Evolutionary conservation across 2,113 vertebrate species (phyloP).

Genomic region (Microtus richardsoni): DNA sequence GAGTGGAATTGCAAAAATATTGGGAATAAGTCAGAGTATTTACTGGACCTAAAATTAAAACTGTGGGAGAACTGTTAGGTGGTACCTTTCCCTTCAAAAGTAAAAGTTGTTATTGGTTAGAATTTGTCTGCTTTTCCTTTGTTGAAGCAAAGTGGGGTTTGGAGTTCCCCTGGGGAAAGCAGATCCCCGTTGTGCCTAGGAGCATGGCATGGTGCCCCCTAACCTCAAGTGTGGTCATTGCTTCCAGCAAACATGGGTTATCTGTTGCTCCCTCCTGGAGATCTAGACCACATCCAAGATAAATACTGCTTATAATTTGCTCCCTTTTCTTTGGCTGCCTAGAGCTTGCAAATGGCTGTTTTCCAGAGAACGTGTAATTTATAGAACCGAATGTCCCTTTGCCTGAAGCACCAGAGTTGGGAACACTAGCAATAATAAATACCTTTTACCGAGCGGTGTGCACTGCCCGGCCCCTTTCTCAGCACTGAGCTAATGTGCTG

Average conservation of each 20-base stretch:
- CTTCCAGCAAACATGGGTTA: conserved; percentile 54
- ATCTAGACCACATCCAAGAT: conserved; percentile 72
- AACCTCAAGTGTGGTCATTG: conserved; percentile 66
- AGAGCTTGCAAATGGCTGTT: conserved; percentile 63
- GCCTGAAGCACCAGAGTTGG: conserved; percentile 43
- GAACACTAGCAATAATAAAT: conserved; percentile 49
- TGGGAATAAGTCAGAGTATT: neutral
- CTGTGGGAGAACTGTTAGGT: conserved; percentile 36
- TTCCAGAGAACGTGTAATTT: conserved; percentile 75
- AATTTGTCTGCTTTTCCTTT: conserved; percentile 6
- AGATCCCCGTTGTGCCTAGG: neutral
- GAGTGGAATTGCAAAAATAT: neutral
- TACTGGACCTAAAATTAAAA: conserved; percentile 11
- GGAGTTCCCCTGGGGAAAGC: neutral
- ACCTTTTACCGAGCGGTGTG: conserved; percentile 43
- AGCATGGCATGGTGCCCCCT: conserved; percentile 76
- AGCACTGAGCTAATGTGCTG: conserved; percentile 15
- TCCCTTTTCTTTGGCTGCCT: conserved; percentile 73
- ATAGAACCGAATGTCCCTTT: conserved; percentile 61
- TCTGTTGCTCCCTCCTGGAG: conserved; percentile 48
- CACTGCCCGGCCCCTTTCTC: conserved; percentile 29
- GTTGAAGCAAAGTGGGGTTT: neutral
- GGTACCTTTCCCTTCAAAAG: neutral
- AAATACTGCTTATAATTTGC: conserved; percentile 72
- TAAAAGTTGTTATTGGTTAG: neutral